Evolutionary conservation across 2,888 invertebrate genomes (phyloP).

Genomic region (Ernsta delagoae): DNA sequence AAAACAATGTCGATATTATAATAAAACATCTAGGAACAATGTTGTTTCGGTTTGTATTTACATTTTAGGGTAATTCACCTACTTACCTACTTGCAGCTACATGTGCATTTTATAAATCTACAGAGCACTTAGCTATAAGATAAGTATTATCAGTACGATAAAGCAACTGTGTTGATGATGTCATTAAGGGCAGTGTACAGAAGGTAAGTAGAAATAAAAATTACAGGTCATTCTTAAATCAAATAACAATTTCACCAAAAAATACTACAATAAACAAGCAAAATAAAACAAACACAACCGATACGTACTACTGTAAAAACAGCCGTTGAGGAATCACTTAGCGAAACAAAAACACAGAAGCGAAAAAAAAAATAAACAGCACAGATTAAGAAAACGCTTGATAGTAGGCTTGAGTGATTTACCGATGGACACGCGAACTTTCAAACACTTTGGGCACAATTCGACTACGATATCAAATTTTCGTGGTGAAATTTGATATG

Average conservation of each 20-base stretch:
- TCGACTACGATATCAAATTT: slow-evolving; percentile 82
- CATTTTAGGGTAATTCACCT: too few relatives aligned
- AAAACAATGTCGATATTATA: too few relatives aligned
- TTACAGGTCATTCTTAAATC: slow-evolving; percentile 41
- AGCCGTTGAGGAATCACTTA: slow-evolving; percentile 66
- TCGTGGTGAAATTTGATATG: slow-evolving; percentile 83
- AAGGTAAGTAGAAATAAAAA: slow-evolving; percentile 48
- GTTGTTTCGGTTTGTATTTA: too few relatives aligned
- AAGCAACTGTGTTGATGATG: slow-evolving; percentile 77
- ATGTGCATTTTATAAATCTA: slow-evolving; percentile 58
- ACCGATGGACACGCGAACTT: slow-evolving; percentile 69
- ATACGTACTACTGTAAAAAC: slow-evolving; percentile 71
- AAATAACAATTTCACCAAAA: slow-evolving; percentile 44
- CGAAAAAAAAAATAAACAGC: slow-evolving; percentile 53
- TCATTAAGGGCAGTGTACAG: slow-evolving; percentile 51
- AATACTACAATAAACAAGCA: slow-evolving; percentile 42
- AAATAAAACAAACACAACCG: slow-evolving; percentile 51
- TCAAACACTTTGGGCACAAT: slow-evolving; percentile 73
- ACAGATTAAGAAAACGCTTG: slow-evolving; percentile 44
- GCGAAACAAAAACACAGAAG: slow-evolving; percentile 72
- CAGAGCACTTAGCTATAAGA: slow-evolving; percentile 56
- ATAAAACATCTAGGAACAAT: too few relatives aligned
- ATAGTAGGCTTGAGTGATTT: slow-evolving; percentile 54
- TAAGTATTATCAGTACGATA: slow-evolving; percentile 77
- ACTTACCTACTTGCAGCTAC: slow-evolving; percentile 2